These are phyloP conservation scores for Heliconius ismenius DNA, from an alignment of 2,888 invertebrate species.

Conservation along the genomic window DNA sequence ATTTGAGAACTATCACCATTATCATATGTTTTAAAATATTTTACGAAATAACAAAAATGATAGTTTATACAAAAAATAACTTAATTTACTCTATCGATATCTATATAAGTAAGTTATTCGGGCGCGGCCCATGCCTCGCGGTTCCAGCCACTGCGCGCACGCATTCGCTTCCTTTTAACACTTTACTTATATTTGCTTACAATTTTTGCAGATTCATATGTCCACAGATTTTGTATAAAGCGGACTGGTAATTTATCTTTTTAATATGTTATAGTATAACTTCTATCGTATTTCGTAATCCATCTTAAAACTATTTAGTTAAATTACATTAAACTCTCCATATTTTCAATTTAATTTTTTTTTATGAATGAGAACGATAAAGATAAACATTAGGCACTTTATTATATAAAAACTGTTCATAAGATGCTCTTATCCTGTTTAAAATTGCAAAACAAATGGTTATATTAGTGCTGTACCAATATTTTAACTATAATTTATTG, in stretches of 20 bases:
- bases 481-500: conserved; percentile 12
- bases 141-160: conserved; percentile 48
- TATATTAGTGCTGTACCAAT: background rate
- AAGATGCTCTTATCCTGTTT: background rate
- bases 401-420: no score
- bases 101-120: background rate
- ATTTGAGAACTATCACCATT: background rate
- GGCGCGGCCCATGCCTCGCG: conserved; percentile 39
- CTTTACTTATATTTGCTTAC: conserved; percentile 46
- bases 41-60: background rate
- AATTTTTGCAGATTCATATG: conserved; percentile 34
- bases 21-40: background rate
- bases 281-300: no score
- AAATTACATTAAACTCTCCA: no score
- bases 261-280: background rate
- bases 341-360: no score
- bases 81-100: conserved; percentile 19
- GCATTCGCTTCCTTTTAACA: conserved; percentile 44
- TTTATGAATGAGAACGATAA: no score
- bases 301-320: no score
- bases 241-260: background rate
- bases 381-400: no score
- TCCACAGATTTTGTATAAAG: background rate
- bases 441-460: background rate
- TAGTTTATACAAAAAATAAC: background rate